Evolutionary conservation across 2,797 vertebrate species (phyloP).

Genomic region (Synaphobranchus kaupii): DNA sequence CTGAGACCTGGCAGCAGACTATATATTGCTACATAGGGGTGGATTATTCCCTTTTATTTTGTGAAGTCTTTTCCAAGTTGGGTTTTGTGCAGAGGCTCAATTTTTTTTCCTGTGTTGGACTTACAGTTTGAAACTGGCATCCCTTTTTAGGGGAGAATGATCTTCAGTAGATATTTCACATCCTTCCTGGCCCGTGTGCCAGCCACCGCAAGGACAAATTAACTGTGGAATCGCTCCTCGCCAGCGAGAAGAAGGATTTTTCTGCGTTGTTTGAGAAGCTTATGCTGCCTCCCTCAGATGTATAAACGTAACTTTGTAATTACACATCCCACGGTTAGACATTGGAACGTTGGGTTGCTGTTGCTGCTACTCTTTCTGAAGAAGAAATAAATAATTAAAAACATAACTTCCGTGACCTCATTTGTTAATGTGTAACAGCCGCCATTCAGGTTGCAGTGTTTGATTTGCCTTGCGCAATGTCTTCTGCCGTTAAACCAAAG

Average conservation of each 20-base stretch:
- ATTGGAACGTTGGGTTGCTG: background rate
- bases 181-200: slow-evolving; percentile 57
- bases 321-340: slow-evolving; percentile 48
- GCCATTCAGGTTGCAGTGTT: slow-evolving; percentile 53
- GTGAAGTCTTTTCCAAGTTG: slow-evolving; percentile 41
- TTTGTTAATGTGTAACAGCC: slow-evolving; percentile 68
- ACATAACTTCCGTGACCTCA: slow-evolving; percentile 40
- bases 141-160: slow-evolving; percentile 44
- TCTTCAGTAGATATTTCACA: slow-evolving; percentile 52
- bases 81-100: slow-evolving; percentile 39
- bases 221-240: slow-evolving; percentile 49
- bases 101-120: slow-evolving; percentile 53
- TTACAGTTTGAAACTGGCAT: slow-evolving; percentile 43
- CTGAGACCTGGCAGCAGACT: background rate
- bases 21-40: slow-evolving; percentile 25
- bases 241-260: slow-evolving; percentile 37
- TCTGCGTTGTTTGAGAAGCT: slow-evolving; percentile 38
- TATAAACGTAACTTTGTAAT: slow-evolving; percentile 61
- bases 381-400: slow-evolving; percentile 20
- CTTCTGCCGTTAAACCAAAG: slow-evolving; percentile 58
- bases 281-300: slow-evolving; percentile 49
- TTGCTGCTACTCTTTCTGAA: slow-evolving; percentile 27
- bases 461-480: slow-evolving; percentile 59
- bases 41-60: background rate
- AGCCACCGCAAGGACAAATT: slow-evolving; percentile 51